Base-by-base conservation (phyloP, 2,888 invertebrate genomes). In the Entomobrya multifasciata region DNA sequence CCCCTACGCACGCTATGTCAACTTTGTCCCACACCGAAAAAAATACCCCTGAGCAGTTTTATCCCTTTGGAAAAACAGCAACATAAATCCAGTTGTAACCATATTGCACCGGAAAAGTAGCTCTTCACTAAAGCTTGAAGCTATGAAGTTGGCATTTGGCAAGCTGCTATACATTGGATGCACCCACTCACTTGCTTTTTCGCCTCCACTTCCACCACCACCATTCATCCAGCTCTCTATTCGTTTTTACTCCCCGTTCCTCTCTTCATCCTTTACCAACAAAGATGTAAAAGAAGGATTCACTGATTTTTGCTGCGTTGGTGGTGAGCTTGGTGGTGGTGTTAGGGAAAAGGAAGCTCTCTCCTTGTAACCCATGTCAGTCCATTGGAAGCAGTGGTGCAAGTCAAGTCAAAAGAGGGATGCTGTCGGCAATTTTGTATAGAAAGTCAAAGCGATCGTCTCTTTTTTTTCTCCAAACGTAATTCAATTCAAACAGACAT, bases 51-150 rank as follows among this genome's bases (percentile, higher is more conserved):
- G 11, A 41, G 78, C 44, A 57, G 44, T 62, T 44, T 11, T n/a
- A 36, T 36, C 5, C 4, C 6, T 17, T 57, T 3, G 17, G 52
- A 52, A 52, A 55, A 55, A n/a, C 22, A 1, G 74, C 36, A 76
- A 76, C 55, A 55, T 41, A 55, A 79, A 72, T 62, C 49, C 82
- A 83, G 76, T 47, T 83, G 82, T 83, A 76, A 27, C 74, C 82
- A 83, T 76, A 83, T 52, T 83, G 82, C 74, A 83, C 30, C 55
- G 20, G 27, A 30, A 65, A 20, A 60, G n/a, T 17, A 3, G 1
- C 1, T 8, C 55, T 55, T 0, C 8, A 36, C 5, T 4, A 36
- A 36, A 36, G 36, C 36, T 36, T 36, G 36, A 36, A 36, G 36
- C 36, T 6, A 36, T 6, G 36, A 8, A 36, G 36, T 36, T 36